Conservation (phyloP, 2,113 vertebrate genomes). For the Amphiprion ocellaris region DNA sequence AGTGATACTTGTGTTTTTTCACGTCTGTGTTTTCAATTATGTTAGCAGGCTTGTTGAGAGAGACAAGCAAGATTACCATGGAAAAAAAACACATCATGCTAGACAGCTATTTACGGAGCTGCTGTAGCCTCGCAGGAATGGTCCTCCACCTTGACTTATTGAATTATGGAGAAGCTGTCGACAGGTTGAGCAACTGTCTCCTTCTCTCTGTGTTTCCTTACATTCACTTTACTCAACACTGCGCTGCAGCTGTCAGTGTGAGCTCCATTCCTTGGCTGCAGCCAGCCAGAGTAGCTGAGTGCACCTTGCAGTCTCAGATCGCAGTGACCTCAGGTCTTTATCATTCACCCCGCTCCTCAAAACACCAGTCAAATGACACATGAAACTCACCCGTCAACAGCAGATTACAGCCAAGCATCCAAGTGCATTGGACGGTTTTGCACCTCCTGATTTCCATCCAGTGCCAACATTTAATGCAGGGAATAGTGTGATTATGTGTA, state of each 20-base stretch:
- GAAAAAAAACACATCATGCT: constrained; percentile 63
- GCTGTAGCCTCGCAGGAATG: constrained; percentile 70
- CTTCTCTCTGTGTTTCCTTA: constrained; percentile 72
- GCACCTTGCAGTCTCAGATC: constrained; percentile 75
- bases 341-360: constrained; percentile 43
- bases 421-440: neutral
- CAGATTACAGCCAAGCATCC: neutral
- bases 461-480: neutral
- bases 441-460: constrained; percentile 1
- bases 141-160: constrained; percentile 82
- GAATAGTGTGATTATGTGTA: neutral
- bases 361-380: constrained; percentile 22
- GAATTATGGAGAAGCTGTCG: constrained; percentile 80
- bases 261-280: constrained; percentile 67
- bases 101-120: constrained; percentile 78
- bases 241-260: constrained; percentile 76
- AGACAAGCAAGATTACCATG: constrained; percentile 74
- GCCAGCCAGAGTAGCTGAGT: constrained; percentile 65
- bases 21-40: constrained; percentile 79
- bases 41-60: constrained; percentile 80
- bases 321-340: constrained; percentile 54
- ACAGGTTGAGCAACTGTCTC: constrained; percentile 81
- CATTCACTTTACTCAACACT: constrained; percentile 74
- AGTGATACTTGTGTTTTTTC: constrained; percentile 77
- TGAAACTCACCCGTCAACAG: neutral